phyloP scores from a whole-genome alignment of 2,113 vertebrate species.

The Rhabdomys dilectus region DNA sequence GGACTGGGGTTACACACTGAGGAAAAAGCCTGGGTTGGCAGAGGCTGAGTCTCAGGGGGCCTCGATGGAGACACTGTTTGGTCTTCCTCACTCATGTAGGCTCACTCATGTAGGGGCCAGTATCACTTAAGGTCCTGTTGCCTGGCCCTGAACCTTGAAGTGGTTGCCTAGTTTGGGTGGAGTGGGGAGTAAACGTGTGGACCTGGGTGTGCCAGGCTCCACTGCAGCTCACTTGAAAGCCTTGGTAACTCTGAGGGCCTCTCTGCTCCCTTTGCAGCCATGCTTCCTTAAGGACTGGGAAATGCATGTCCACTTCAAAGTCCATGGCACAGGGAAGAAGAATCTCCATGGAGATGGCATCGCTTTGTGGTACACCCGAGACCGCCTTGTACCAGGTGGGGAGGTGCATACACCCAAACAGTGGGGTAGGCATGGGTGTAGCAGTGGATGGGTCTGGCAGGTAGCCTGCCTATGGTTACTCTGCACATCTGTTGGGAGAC shows the following conservation, averaged over 20 bases:
- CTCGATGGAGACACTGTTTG: background rate
- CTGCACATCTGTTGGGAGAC: background rate
- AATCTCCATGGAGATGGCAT: conserved; percentile 97
- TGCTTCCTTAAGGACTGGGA: conserved; percentile 99
- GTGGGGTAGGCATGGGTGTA: too few relatives aligned
- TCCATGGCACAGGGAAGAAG: conserved; percentile 97
- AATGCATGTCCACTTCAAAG: conserved; percentile 97
- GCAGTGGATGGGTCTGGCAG: background rate
- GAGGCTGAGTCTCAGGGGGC: background rate
- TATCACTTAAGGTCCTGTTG: background rate
- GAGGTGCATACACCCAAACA: too few relatives aligned
- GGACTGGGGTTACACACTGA: background rate
- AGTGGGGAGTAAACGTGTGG: background rate
- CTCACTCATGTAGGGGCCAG: background rate
- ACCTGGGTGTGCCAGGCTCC: fast-evolving
- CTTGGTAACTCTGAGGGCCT: background rate
- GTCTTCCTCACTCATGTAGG: background rate
- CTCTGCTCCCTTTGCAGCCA: conserved; percentile 86
- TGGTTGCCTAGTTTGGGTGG: background rate
- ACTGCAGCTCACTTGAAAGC: background rate
- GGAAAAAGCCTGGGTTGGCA: background rate
- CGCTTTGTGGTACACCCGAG: conserved; percentile 98
- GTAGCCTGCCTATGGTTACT: background rate
- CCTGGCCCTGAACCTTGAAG: background rate
- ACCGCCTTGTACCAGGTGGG: conserved; percentile 93